These are phyloP conservation scores for Chondrilla cf. caribensis DNA, from an alignment of 37 sponge, comb jelly and placozoan species.

Conservation along the genomic window DNA sequence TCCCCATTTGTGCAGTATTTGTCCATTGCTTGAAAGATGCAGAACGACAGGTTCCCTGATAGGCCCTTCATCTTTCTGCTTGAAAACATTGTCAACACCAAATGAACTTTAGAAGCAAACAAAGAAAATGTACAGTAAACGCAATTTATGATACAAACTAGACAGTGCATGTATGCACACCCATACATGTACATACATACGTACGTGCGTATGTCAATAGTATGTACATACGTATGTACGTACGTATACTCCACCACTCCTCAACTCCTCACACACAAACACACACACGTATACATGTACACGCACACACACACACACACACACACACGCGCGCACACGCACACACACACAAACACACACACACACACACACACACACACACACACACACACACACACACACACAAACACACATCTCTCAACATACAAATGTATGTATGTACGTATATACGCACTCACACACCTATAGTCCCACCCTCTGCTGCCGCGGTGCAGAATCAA, in stretches of 20 bases:
- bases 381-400: slow-evolving; percentile 14
- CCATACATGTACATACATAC: neutral
- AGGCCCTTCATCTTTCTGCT: slow-evolving; percentile 44
- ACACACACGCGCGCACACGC: no score
- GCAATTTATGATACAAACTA: neutral
- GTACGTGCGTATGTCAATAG: no score
- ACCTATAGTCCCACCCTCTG: slow-evolving; percentile 60
- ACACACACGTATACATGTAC: no score
- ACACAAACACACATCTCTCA: neutral
- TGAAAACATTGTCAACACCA: slow-evolving; percentile 33
- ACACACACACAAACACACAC: neutral
- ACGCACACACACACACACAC: no score
- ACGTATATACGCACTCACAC: neutral
- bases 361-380: neutral
- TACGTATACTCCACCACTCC: no score
- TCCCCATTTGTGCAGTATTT: slow-evolving; percentile 49
- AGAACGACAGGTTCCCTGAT: slow-evolving; percentile 60
- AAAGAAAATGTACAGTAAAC: neutral
- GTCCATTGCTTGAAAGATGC: slow-evolving; percentile 43
- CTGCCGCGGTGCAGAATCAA: slow-evolving; percentile 68
- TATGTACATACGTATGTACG: no score
- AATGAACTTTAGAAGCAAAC: slow-evolving; percentile 53
- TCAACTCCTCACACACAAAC: no score
- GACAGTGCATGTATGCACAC: neutral
- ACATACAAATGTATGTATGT: neutral